Conservation (phyloP, 2,113 vertebrate genomes). For the Promerops cafer region DNA sequence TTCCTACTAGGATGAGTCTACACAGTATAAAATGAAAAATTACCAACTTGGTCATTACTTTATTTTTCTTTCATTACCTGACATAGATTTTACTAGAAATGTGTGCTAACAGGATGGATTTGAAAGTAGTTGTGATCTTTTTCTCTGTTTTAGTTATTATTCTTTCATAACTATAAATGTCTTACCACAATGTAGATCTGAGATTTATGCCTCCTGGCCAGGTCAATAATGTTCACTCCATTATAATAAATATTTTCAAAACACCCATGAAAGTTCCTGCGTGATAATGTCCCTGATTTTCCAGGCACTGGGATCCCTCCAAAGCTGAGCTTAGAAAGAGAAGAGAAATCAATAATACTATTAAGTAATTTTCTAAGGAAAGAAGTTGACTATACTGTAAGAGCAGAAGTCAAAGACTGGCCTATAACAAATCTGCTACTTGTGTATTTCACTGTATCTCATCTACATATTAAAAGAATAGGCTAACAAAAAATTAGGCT, state of each 20-base stretch:
- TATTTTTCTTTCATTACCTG: neutral
- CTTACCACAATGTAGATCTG: conserved; percentile 81
- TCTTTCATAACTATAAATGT: neutral
- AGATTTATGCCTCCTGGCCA: conserved; percentile 74
- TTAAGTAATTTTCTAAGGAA: conserved; percentile 69
- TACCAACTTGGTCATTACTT: neutral
- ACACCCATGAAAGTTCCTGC: conserved; percentile 86
- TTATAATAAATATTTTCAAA: conserved; percentile 90
- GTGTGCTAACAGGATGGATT: neutral
- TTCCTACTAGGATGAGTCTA: neutral
- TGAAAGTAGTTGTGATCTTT: neutral
- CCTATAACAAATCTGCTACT: neutral
- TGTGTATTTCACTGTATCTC: neutral
- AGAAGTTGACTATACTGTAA: neutral
- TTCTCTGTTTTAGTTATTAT: neutral
- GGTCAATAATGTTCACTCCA: conserved; percentile 80
- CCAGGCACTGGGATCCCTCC: conserved; percentile 81
- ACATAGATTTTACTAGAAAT: neutral
- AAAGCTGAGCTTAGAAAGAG: conserved; percentile 89
- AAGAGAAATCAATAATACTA: conserved; percentile 75
- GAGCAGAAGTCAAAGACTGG: neutral
- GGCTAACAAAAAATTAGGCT: neutral
- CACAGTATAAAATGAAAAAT: neutral
- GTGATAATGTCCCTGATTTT: conserved; percentile 75
- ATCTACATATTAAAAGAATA: neutral